Evolutionary conservation across 2,888 invertebrate genomes (phyloP).

Genomic region (Agrochola circellaris): DNA sequence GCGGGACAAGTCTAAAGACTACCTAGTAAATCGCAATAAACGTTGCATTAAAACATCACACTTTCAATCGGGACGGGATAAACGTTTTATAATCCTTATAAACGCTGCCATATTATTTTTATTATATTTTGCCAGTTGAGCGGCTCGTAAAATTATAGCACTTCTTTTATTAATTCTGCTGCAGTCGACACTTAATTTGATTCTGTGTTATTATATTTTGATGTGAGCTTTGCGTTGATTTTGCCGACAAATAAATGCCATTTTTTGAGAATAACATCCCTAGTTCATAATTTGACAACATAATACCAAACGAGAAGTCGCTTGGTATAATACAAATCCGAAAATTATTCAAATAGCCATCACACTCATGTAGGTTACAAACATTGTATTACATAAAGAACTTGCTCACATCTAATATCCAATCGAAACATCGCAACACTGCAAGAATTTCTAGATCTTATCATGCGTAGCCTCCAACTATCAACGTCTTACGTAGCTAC

Average conservation of each 20-base stretch:
- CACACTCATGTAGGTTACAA: constrained; percentile 28
- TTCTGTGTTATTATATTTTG: constrained; percentile 2
- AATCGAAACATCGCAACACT: constrained; percentile 36
- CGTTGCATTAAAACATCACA: constrained; percentile 78
- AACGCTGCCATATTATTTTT: constrained; percentile 67
- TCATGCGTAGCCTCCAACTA: constrained; percentile 45
- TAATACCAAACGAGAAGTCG: constrained; percentile 4
- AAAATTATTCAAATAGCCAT: constrained; percentile 30
- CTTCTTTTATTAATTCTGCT: background rate
- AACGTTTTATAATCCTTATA: constrained; percentile 75
- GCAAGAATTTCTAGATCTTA: constrained; percentile 56
- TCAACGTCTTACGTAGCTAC: constrained; percentile 53
- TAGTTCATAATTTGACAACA: background rate
- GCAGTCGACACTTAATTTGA: background rate
- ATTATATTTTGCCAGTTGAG: constrained; percentile 23
- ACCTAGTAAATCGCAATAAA: constrained; percentile 82
- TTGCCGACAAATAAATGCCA: background rate
- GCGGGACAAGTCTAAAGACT: constrained; percentile 77
- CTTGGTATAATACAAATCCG: constrained; percentile 17
- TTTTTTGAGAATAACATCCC: background rate
- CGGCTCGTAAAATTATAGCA: constrained; percentile 19
- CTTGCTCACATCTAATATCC: constrained; percentile 51
- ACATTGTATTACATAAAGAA: constrained; percentile 26
- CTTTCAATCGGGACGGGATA: constrained; percentile 72
- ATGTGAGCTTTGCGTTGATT: background rate